phyloP scores from a whole-genome alignment of 2,888 invertebrate species.

The Eupithecia abbreviata region DNA sequence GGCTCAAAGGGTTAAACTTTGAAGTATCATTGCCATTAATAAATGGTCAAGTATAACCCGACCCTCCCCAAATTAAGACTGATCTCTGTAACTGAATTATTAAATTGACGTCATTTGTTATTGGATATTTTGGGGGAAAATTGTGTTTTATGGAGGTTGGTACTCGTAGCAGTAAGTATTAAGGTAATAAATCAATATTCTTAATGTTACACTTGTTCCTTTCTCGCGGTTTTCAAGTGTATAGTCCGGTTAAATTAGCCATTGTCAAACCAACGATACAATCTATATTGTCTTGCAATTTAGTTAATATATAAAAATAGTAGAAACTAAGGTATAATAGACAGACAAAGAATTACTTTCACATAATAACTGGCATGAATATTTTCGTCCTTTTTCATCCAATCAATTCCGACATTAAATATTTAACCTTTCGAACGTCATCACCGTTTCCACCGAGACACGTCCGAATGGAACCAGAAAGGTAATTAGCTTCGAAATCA shows the following conservation, averaged over 20 bases:
- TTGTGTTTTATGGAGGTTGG: slow-evolving; percentile 9
- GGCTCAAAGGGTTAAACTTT: slow-evolving; percentile 74
- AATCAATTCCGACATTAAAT: slow-evolving; percentile 13
- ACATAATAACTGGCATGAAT: background rate
- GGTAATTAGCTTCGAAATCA: slow-evolving; percentile 80
- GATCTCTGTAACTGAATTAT: slow-evolving; percentile 79
- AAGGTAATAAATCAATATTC: background rate
- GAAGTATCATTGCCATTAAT: slow-evolving; percentile 83
- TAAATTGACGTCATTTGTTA: slow-evolving; percentile 76
- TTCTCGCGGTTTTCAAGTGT: background rate
- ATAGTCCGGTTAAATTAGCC: background rate
- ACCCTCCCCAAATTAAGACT: slow-evolving; percentile 69
- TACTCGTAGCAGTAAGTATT: background rate
- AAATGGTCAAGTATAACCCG: slow-evolving; percentile 79
- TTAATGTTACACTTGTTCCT: background rate
- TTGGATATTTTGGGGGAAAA: slow-evolving; percentile 22
- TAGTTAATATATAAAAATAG: no score
- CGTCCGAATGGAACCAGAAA: slow-evolving; percentile 61
- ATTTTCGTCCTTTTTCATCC: background rate
- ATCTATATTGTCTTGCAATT: no score
- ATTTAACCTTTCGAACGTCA: slow-evolving; percentile 28
- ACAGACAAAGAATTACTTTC: background rate
- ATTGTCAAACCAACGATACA: background rate
- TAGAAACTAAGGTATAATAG: background rate
- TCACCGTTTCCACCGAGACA: slow-evolving; percentile 40